Evolutionary conservation across 2,113 vertebrate species (phyloP).

Genomic region (Sorex araneus): DNA sequence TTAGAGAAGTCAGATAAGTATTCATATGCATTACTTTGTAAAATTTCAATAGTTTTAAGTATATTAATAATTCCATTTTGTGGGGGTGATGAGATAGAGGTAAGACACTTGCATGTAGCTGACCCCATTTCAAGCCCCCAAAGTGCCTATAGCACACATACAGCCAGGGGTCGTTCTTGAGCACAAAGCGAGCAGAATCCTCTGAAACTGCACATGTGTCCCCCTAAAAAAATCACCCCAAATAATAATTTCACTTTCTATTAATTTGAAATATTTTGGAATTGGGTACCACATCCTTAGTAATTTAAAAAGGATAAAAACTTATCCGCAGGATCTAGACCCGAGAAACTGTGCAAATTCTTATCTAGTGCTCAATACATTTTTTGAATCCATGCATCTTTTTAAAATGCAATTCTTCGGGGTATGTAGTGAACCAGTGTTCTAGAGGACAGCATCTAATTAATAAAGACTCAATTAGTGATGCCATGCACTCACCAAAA

Average conservation of each 20-base stretch:
- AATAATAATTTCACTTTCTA: neutral
- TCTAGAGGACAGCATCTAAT: neutral
- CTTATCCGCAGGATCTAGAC: neutral
- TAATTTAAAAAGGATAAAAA: neutral
- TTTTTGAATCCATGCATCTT: neutral
- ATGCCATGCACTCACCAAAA: neutral
- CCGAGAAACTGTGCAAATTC: neutral
- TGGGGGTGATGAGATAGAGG: too few species aligned
- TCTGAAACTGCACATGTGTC: too few species aligned
- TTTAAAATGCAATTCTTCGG: neutral
- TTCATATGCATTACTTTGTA: neutral
- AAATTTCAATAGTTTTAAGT: neutral
- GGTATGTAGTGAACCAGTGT: neutral
- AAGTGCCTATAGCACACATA: too few species aligned
- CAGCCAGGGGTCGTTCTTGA: too few species aligned
- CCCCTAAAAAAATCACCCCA: too few species aligned
- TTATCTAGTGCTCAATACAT: neutral
- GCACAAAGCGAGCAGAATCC: too few species aligned
- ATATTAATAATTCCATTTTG: too few species aligned
- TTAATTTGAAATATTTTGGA: constrained; percentile 29
- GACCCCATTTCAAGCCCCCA: too few species aligned
- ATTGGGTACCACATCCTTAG: neutral
- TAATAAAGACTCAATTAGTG: neutral
- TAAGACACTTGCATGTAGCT: too few species aligned
- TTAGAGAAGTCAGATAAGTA: constrained; percentile 25